Base-by-base conservation (phyloP, 2,888 invertebrate genomes). In the Periphyllus acericola region DNA sequence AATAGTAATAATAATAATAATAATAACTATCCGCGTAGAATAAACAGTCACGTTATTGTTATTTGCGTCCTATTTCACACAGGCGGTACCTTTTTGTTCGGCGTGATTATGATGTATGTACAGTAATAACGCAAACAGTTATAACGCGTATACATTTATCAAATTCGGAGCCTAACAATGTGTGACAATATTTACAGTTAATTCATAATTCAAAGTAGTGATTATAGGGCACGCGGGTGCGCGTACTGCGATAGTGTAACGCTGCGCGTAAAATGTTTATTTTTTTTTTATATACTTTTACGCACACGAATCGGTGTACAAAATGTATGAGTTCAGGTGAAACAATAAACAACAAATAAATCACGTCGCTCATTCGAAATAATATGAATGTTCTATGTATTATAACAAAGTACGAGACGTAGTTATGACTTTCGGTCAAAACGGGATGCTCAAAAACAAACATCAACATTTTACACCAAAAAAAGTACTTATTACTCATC, bases 151-250 rank as follows among this genome's bases (percentile, higher is more conserved):
- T 34, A 34, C 14, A 14, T 79, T 55, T 21, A 82, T 72, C 3
- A 72, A 52, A 83, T 46, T 11, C 52, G 34, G 29, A 29, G 74
- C 74, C 55, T 29, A 74, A 74, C 74, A 36, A 36, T 9, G 36
- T 80, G 66, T 36, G 36, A 80, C 79, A 83, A 83, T 82, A 71
- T 72, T 72, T 82, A 71, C 82, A 17, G 52, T 72, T 34, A 32
- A 36, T 79, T 79, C 29, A 60, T 60, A 79, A 52, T 72, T 71
- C 55, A 34, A 34, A 83, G 8, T 72, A 32, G 14, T 52, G 32
- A 55, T 83, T 72, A n/a, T 72, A 46, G 17, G 3, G 17, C 25
- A 32, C 3, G 17, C 8, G 21, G 40, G 36, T 78, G 25, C 19
- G 46, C 46, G 21, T 46, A 32, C 17, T 52, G 32, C 19, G 46